These are phyloP conservation scores for Xenopus borealis DNA, from an alignment of 2,113 vertebrate genomes.

Conservation along the genomic window DNA sequence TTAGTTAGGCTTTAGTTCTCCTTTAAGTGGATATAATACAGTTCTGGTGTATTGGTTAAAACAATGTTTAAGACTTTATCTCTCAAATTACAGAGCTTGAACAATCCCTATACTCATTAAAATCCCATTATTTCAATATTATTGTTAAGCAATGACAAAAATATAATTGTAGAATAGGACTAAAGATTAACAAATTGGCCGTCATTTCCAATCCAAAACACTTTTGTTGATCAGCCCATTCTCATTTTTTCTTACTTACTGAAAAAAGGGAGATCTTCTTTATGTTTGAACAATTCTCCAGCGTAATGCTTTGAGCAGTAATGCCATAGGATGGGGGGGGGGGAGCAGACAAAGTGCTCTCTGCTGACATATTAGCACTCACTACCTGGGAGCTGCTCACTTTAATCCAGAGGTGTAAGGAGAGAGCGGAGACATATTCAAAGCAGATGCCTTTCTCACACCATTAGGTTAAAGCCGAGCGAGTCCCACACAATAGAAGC, in stretches of 20 bases:
- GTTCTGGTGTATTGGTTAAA: too few relatives aligned
- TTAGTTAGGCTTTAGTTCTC: too few relatives aligned
- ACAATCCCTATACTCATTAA: too few relatives aligned
- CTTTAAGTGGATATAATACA: too few relatives aligned
- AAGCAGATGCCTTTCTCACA: constrained; percentile 35
- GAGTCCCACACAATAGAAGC: constrained; percentile 28
- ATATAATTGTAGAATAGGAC: too few relatives aligned
- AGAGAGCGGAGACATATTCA: constrained; percentile 28
- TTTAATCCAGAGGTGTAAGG: constrained; percentile 29
- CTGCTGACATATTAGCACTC: constrained; percentile 29
- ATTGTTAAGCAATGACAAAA: too few relatives aligned
- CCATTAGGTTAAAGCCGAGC: constrained; percentile 37
- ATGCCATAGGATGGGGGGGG: constrained; percentile 5
- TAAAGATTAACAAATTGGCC: neutral
- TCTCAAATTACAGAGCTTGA: too few relatives aligned
- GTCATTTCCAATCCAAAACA: neutral
- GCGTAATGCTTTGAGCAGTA: constrained; percentile 25
- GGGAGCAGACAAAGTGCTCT: constrained; percentile 25
- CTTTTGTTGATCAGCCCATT: constrained; percentile 19
- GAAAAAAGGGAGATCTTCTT: constrained; percentile 15
- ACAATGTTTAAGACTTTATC: too few relatives aligned
- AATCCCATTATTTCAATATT: too few relatives aligned
- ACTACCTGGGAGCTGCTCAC: constrained; percentile 13
- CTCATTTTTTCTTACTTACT: constrained; percentile 18
- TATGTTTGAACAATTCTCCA: constrained; percentile 24